phyloP scores from a whole-genome alignment of 2,797 vertebrate species.

The Rhynchonycteris naso region DNA sequence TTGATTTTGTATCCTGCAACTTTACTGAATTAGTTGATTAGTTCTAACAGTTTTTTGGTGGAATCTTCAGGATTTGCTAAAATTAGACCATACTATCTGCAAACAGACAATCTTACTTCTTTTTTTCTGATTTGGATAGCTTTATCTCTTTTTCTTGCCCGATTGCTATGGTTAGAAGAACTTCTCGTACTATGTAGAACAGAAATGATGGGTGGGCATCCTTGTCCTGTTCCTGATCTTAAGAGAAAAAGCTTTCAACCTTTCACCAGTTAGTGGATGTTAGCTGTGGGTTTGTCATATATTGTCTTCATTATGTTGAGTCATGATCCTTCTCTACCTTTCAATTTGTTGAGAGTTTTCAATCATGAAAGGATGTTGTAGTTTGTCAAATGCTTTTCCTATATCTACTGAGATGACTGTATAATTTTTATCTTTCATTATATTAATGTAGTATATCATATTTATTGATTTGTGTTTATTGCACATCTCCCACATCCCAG shows the following conservation, averaged over 20 bases:
- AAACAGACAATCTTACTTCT: neutral
- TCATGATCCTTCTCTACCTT: neutral
- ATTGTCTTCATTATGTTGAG: neutral
- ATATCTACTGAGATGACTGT: neutral
- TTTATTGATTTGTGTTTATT: slow-evolving; percentile 8
- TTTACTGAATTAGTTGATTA: neutral
- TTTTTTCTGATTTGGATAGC: neutral
- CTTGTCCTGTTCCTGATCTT: neutral
- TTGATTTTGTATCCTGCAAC: neutral
- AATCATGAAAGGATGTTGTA: neutral
- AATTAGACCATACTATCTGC: neutral
- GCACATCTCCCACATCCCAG: neutral
- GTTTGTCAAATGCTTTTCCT: slow-evolving; percentile 28
- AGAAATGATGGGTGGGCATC: neutral
- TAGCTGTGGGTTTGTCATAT: neutral
- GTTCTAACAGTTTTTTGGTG: neutral
- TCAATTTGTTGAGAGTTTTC: neutral
- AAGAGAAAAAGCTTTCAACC: neutral
- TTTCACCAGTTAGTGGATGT: neutral
- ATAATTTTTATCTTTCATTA: slow-evolving; percentile 19
- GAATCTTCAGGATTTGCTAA: neutral
- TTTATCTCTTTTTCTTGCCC: neutral
- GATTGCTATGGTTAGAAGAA: slow-evolving; percentile 25
- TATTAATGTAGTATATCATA: neutral
- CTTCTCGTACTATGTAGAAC: neutral